phyloP scores from a whole-genome alignment of 2,888 invertebrate genomes.

The Apodemia mormo region DNA sequence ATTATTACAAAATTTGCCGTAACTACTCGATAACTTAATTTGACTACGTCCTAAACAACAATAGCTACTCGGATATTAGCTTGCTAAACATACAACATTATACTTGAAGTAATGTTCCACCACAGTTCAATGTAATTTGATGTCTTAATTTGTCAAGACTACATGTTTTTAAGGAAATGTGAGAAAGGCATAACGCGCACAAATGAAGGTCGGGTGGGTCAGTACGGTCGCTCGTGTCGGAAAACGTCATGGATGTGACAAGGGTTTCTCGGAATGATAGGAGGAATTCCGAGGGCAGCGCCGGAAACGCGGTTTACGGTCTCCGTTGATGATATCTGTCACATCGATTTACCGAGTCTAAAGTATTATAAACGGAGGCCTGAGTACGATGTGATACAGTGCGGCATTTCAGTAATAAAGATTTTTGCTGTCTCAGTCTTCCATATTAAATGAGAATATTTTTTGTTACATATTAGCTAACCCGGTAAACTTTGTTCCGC shows the following conservation, averaged over 20 bases:
- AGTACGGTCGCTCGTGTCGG: constrained; percentile 58
- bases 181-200: constrained; percentile 67
- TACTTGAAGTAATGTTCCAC: no score
- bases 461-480: no score
- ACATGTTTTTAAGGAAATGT: constrained; percentile 52
- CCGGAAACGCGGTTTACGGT: constrained; percentile 66
- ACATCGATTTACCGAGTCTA: constrained; percentile 24
- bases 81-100: no score
- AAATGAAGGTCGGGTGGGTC: constrained; percentile 71
- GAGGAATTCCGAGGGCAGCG: constrained; percentile 67
- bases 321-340: constrained; percentile 57
- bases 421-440: no score
- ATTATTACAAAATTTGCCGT: no score
- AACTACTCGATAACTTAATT: no score
- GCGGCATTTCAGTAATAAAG: not conserved
- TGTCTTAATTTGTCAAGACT: constrained; percentile 9
- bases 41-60: no score
- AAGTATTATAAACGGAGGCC: constrained; percentile 21
- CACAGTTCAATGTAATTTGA: no score
- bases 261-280: constrained; percentile 75
- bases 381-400: constrained; percentile 1
- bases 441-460: not conserved
- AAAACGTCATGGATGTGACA: constrained; percentile 76
- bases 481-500: no score
- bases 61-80: no score